A percentile compares a stretch with the other conserved stretches of the same genome.
These are phyloP conservation scores for Iselma pallidipennis DNA, from an alignment of 2,888 invertebrate species.

Conservation along the genomic window DNA sequence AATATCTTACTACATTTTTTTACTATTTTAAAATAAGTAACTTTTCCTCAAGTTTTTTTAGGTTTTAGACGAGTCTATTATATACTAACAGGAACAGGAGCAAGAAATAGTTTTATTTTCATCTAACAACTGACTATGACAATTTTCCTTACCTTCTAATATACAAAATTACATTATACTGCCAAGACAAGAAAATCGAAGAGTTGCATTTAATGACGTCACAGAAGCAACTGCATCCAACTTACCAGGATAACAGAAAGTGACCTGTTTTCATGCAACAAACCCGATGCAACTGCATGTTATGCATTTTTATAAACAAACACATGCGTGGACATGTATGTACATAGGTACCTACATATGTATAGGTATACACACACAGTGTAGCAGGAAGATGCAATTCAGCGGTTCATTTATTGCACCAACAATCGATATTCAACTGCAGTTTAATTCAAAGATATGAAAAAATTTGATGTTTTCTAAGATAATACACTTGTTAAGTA, in stretches of 20 bases:
- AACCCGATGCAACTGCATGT: conserved; percentile 33
- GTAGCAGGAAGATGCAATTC: no score
- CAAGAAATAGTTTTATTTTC: not conserved
- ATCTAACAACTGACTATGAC: not conserved
- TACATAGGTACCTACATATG: no score
- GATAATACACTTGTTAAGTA: no score
- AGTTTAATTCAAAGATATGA: not conserved
- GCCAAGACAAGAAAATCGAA: no score
- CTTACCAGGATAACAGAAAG: conserved; percentile 47
- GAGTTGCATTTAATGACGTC: conserved; percentile 45
- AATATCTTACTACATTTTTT: not conserved
- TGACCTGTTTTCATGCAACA: conserved; percentile 33
- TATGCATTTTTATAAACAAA: conserved; percentile 6
- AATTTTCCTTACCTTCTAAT: no score
- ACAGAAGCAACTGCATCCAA: conserved; percentile 43
- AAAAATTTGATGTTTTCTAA: no score
- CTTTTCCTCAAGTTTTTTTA: no score
- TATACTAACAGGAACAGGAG: not conserved
- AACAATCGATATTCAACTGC: not conserved
- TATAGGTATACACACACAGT: no score
- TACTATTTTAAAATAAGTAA: not conserved
- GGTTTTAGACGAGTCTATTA: not conserved
- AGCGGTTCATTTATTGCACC: not conserved
- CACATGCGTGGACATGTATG: not conserved
- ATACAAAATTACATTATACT: no score